Evolutionary conservation across 2,888 invertebrate species (phyloP).

Genomic region (Argyra leucocephala): DNA sequence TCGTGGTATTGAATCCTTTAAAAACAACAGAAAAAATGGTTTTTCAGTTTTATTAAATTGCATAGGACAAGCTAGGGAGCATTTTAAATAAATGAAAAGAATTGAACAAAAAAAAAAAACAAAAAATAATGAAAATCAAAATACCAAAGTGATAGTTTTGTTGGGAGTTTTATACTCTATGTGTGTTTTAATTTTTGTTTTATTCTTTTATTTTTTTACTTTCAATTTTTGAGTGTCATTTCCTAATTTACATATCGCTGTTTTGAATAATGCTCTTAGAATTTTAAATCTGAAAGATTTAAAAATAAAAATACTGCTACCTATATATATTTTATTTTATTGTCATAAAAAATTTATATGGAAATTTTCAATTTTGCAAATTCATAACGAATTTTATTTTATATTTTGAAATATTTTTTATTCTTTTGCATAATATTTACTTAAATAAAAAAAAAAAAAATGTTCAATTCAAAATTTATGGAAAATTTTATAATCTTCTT

Average conservation of each 20-base stretch:
- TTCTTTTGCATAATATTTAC: no score
- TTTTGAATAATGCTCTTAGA: slow-evolving; percentile 3
- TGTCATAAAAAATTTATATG: not conserved
- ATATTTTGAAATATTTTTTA: not conserved
- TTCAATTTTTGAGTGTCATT: not conserved
- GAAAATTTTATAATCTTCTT: no score
- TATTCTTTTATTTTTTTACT: not conserved
- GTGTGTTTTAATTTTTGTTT: no score
- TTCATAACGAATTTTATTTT: not conserved
- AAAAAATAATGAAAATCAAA: not conserved
- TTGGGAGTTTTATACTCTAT: no score
- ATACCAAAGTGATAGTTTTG: not conserved
- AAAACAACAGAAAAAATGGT: not conserved
- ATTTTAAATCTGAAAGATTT: not conserved
- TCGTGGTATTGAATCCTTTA: not conserved
- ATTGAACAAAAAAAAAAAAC: no score
- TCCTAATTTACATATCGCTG: not conserved
- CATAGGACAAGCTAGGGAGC: no score
- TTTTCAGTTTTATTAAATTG: no score
- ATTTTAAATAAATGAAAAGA: no score
- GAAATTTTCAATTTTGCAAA: not conserved
- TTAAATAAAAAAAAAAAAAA: no score
- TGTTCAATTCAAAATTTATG: no score
- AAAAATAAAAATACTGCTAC: not conserved
- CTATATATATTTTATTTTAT: no score